Conservation (phyloP, 2,113 vertebrate species). For the Hippocampus guttulatus region DNA sequence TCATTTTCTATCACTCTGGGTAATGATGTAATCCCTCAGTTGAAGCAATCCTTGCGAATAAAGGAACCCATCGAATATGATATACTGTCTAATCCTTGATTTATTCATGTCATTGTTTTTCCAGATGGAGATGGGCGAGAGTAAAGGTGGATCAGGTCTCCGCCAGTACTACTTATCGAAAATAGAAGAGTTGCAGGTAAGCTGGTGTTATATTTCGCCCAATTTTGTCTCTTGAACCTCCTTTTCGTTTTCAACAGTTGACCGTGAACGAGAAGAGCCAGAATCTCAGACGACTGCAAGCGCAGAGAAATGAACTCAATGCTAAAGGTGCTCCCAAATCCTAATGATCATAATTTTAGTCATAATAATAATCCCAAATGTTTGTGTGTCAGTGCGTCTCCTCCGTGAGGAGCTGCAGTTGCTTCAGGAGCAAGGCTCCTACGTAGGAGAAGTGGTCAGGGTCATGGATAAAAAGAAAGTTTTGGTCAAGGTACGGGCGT, state of each 20-base stretch:
- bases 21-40: too few species aligned
- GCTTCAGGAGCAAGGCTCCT: slow-evolving; percentile 96
- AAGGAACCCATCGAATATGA: too few species aligned
- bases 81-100: background rate
- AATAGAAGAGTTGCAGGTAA: slow-evolving; percentile 97
- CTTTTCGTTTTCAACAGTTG: slow-evolving; percentile 68
- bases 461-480: slow-evolving; percentile 99
- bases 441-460: slow-evolving; percentile 94
- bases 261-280: slow-evolving; percentile 97
- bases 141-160: slow-evolving; percentile 88
- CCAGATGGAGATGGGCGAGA: slow-evolving; percentile 95
- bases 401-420: slow-evolving; percentile 94
- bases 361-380: background rate
- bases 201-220: slow-evolving; percentile 3
- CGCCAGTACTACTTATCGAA: slow-evolving; percentile 97
- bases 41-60: too few species aligned
- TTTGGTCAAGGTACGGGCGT: slow-evolving; percentile 83
- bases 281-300: slow-evolving; percentile 92
- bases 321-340: slow-evolving; percentile 81
- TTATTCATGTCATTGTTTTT: background rate
- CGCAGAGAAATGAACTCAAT: slow-evolving; percentile 94
- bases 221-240: background rate
- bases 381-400: slow-evolving; percentile 78
- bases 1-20: too few species aligned
- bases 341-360: background rate